Evolutionary conservation across 2,113 vertebrate species (phyloP).

Genomic region (Plestiodon gilberti): DNA sequence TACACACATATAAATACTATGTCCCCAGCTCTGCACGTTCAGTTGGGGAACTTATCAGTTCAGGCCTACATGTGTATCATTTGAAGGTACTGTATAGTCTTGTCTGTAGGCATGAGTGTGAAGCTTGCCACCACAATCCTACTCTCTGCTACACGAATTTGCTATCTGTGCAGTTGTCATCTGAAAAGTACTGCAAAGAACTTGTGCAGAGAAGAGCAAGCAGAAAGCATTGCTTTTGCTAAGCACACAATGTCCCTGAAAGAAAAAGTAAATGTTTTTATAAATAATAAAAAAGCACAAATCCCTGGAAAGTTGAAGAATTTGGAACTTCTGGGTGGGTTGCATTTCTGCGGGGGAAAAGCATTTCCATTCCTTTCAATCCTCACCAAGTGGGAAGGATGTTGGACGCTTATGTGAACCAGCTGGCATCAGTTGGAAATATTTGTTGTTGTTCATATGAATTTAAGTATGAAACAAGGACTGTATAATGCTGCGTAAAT

Average conservation of each 20-base stretch:
- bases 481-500: slow-evolving; percentile 62
- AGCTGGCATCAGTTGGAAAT: slow-evolving; percentile 55
- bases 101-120: too few relatives aligned
- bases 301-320: not conserved
- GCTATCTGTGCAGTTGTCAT: too few relatives aligned
- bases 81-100: too few relatives aligned
- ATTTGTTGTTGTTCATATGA: slow-evolving; percentile 60
- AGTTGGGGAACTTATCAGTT: too few relatives aligned
- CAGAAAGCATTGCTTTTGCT: not conserved
- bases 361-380: slow-evolving; percentile 36
- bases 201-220: not conserved
- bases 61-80: too few relatives aligned
- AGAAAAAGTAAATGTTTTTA: not conserved
- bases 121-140: too few relatives aligned
- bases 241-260: not conserved
- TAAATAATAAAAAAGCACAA: not conserved
- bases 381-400: slow-evolving; percentile 38
- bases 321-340: slow-evolving; percentile 31
- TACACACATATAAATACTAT: too few relatives aligned
- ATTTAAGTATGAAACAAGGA: slow-evolving; percentile 65
- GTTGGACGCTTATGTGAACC: slow-evolving; percentile 50
- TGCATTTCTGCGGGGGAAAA: slow-evolving; percentile 22
- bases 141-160: too few relatives aligned
- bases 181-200: not conserved
- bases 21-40: too few relatives aligned